phyloP scores from a whole-genome alignment of 1,140 invertebrate species.

The Popillia japonica region DNA sequence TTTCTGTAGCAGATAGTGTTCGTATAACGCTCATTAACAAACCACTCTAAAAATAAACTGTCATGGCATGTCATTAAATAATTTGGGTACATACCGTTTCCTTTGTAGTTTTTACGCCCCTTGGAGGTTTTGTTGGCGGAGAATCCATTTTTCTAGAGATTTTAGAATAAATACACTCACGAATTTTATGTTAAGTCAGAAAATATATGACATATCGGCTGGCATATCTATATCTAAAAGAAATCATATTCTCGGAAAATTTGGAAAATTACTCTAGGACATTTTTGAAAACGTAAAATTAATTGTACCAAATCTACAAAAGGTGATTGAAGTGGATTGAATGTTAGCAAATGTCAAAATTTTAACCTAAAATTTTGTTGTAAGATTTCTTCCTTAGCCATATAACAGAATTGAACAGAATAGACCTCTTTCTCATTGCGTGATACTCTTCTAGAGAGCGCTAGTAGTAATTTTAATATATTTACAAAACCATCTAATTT shows the following conservation, averaged over 20 bases:
- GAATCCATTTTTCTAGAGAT: constrained; percentile 43
- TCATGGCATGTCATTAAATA: background rate
- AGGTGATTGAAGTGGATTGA: background rate
- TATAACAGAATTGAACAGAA: too few species aligned
- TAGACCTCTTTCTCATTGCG: too few species aligned
- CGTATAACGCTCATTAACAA: constrained; percentile 92
- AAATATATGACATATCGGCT: too few species aligned
- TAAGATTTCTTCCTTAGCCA: too few species aligned
- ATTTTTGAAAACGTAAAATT: background rate
- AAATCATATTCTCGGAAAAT: background rate
- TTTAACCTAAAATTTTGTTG: background rate
- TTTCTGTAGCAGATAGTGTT: constrained; percentile 90
- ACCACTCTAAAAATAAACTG: constrained; percentile 71
- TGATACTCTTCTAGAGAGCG: background rate
- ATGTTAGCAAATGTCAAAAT: constrained; percentile 1
- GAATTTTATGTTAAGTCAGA: background rate
- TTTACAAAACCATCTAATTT: background rate
- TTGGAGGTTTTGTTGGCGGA: constrained; percentile 80
- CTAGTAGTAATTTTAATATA: background rate
- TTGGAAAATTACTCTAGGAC: background rate
- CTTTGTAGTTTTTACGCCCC: constrained; percentile 81
- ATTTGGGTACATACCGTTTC: constrained; percentile 72
- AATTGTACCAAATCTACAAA: background rate
- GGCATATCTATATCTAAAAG: background rate
- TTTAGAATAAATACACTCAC: background rate